A percentile compares a stretch with the other conserved stretches of the same genome.
Conservation (phyloP, 1,140 invertebrate species). For the Bombus soroeensis region DNA sequence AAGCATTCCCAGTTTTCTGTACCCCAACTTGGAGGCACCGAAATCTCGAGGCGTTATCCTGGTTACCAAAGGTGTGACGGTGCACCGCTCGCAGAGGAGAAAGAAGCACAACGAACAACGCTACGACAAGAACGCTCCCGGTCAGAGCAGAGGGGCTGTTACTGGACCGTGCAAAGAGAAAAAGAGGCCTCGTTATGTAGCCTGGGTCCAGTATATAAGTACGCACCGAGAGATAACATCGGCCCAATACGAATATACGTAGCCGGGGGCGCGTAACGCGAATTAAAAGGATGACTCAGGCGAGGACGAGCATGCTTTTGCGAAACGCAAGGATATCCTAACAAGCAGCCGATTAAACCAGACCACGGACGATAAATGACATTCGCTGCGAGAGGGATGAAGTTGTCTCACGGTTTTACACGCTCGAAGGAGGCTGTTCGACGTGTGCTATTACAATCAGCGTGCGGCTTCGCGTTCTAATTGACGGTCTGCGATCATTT, state of each 20-base stretch:
- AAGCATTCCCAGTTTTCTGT: background rate
- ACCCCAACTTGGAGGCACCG: too few relatives aligned
- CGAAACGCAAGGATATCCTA: slow-evolving; percentile 34
- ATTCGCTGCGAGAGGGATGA: slow-evolving; percentile 28
- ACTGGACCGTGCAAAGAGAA: slow-evolving; percentile 10
- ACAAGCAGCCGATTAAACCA: slow-evolving; percentile 48
- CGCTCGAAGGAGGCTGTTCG: background rate
- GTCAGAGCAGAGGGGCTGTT: background rate
- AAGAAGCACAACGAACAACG: slow-evolving; percentile 10
- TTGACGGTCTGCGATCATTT: slow-evolving; percentile 38
- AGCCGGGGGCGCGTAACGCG: slow-evolving; percentile 40
- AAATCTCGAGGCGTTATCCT: background rate
- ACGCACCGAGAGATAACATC: slow-evolving; percentile 62
- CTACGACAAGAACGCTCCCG: background rate
- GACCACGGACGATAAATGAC: slow-evolving; percentile 25
- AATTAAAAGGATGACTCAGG: slow-evolving; percentile 57
- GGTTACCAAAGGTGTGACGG: background rate
- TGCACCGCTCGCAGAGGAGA: background rate
- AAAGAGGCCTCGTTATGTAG: slow-evolving; percentile 57
- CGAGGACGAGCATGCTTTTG: slow-evolving; percentile 24
- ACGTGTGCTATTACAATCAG: slow-evolving; percentile 33
- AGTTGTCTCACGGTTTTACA: slow-evolving; percentile 19
- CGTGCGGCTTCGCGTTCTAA: slow-evolving; percentile 20
- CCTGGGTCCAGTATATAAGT: slow-evolving; percentile 35
- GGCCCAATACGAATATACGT: slow-evolving; percentile 59